Percentiles rank a stretch among this genome's conserved stretches.
Conservation (phyloP, 2,797 vertebrate species). For the Pseudotriccus pelzelni region DNA sequence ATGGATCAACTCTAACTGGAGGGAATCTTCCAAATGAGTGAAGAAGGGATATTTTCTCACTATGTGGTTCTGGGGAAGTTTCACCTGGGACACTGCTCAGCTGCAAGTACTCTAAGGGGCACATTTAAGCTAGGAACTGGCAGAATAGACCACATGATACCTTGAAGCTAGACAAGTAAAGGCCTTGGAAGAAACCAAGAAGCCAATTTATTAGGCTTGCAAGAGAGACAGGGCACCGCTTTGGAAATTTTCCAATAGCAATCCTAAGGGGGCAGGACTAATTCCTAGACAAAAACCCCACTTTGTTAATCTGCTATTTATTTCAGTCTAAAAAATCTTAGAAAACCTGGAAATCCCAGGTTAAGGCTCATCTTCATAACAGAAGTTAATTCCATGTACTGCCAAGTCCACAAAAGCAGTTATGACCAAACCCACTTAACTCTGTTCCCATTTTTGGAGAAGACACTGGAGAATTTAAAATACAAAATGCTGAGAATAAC, state of each 20-base stretch:
- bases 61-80: neutral
- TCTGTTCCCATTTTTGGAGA: neutral
- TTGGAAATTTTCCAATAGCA: neutral
- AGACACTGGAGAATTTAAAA: neutral
- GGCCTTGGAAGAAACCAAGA: neutral
- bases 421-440: neutral
- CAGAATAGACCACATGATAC: neutral
- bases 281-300: slow-evolving; percentile 35
- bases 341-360: slow-evolving; percentile 15
- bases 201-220: neutral
- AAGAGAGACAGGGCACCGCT: neutral
- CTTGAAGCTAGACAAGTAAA: neutral
- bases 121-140: neutral
- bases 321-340: neutral
- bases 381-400: neutral
- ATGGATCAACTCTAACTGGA: neutral
- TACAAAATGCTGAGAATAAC: neutral
- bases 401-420: neutral
- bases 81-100: neutral
- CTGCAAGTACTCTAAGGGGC: neutral
- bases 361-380: neutral
- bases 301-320: slow-evolving; percentile 24
- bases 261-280: neutral
- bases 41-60: neutral
- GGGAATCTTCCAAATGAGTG: neutral